Base-by-base conservation (phyloP, 2,113 vertebrate species). In the Paralichthys olivaceus region DNA sequence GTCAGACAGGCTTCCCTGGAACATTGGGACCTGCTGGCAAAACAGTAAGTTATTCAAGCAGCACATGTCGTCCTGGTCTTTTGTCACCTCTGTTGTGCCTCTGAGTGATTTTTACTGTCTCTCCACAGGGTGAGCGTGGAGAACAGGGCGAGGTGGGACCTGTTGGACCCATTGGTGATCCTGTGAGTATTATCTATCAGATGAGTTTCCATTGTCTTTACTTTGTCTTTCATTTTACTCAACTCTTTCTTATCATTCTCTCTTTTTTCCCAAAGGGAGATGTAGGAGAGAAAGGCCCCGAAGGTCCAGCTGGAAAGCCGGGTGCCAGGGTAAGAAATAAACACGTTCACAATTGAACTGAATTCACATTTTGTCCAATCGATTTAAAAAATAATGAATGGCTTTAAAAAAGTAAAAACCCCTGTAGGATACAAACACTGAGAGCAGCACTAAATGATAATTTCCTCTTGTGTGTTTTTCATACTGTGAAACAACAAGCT, bases 11-110 rank as follows among this genome's bases (percentile, higher is more conserved):
- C 0, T 83, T 96, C 20, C 78, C 96, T 34, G 98, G 98, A 59
- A 94, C 94, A 55, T 89, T 98, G 89, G 98, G 98, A 79, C 96
- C 96, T 87, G 93, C 96, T 78, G 98, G 98, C 28, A 99, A 96
- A 95, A 80, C 84, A 56, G 98, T 99, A 92, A 95, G 96, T 91
- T 49, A 13, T 13, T 26, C 12, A 5, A 77, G 19, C 28, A 25
- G 43, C 22, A 55, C 2, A 12, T 15, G 40, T 11, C 43, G 12
- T 23, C 2, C 9, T 66, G 26, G 22, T 5, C 61, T 11, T 40
- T 17, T 80, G 53, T 77, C 61, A 56, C 43, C 58, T 75, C 37
- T 37, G 14, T 51, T 45, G 37, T 57, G 22, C 63, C 28, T 73
- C 17, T 49, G 20, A 11, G 26, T 79, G 5, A 3, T 74, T 66